A percentile compares a stretch with the other conserved stretches of the same genome.
Evolutionary conservation across 2,797 vertebrate genomes (phyloP).

Genomic region (Manis pentadactyla): DNA sequence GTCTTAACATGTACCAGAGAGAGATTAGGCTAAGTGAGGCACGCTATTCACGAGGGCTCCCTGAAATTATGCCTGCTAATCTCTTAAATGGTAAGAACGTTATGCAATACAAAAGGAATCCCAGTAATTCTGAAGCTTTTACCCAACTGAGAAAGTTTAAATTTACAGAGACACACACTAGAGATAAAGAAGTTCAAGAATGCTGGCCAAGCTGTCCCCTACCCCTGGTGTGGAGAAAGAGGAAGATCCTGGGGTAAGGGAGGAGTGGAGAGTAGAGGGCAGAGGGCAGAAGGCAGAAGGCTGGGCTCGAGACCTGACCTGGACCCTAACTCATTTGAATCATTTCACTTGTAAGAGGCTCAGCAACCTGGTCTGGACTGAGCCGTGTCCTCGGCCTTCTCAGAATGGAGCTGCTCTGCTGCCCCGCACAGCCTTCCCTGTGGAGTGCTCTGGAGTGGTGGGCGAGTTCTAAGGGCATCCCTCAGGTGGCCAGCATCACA

Average conservation of each 20-base stretch:
- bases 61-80: conserved; percentile 65
- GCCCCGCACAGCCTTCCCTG: rapidly evolving
- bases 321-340: background rate
- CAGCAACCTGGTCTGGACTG: background rate
- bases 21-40: conserved; percentile 59
- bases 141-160: conserved; percentile 32
- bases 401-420: background rate
- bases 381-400: background rate
- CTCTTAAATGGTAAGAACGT: conserved; percentile 67
- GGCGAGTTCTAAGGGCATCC: background rate
- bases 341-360: background rate
- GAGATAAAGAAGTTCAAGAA: background rate
- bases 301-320: background rate
- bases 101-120: conserved; percentile 70
- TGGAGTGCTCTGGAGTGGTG: background rate
- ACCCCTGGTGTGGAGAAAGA: background rate
- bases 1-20: conserved; percentile 63
- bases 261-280: no score
- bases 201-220: background rate
- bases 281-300: background rate
- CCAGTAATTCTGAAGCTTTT: conserved; percentile 68
- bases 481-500: rapidly evolving
- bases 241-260: background rate
- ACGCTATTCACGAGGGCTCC: conserved; percentile 27
- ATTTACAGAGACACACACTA: conserved; percentile 32